phyloP scores from a whole-genome alignment of 2,113 vertebrate genomes.

The Planiliza haematocheilus region DNA sequence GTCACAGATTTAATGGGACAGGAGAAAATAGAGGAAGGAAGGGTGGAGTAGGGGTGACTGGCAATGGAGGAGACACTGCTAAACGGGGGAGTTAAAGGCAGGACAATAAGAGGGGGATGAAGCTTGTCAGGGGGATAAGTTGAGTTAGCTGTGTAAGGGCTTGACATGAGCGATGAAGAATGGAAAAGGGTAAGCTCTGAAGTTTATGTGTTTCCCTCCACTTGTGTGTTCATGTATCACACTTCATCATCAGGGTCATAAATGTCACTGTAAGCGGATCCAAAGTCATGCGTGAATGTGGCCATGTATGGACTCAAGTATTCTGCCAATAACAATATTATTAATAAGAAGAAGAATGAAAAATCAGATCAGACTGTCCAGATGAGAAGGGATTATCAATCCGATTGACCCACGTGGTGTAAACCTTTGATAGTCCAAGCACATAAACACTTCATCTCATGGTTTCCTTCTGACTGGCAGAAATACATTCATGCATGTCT shows the following conservation, averaged over 20 bases:
- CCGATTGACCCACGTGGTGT: too few relatives aligned
- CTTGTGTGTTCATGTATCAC: background rate
- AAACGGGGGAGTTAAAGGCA: conserved; percentile 16
- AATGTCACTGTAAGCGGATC: too few relatives aligned
- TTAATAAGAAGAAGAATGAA: too few relatives aligned
- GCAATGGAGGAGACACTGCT: conserved; percentile 8
- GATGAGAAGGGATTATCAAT: too few relatives aligned
- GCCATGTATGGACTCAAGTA: too few relatives aligned
- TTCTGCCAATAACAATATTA: too few relatives aligned
- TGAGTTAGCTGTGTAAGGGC: conserved; percentile 5
- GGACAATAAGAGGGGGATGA: conserved; percentile 8
- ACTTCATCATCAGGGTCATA: background rate
- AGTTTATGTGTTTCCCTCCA: background rate
- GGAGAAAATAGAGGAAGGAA: conserved; percentile 31
- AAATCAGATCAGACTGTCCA: too few relatives aligned
- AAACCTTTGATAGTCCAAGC: too few relatives aligned
- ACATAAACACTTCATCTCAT: too few relatives aligned
- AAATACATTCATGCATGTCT: too few relatives aligned
- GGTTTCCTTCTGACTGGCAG: too few relatives aligned
- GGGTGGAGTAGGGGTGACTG: conserved; percentile 12
- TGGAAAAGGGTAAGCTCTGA: background rate
- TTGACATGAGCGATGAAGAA: background rate
- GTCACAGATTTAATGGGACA: conserved; percentile 73
- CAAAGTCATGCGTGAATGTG: too few relatives aligned
- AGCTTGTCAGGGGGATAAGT: conserved; percentile 35